phyloP scores from a whole-genome alignment of 53 echinoderm and acorn worm species.

The Henricia sp. region DNA sequence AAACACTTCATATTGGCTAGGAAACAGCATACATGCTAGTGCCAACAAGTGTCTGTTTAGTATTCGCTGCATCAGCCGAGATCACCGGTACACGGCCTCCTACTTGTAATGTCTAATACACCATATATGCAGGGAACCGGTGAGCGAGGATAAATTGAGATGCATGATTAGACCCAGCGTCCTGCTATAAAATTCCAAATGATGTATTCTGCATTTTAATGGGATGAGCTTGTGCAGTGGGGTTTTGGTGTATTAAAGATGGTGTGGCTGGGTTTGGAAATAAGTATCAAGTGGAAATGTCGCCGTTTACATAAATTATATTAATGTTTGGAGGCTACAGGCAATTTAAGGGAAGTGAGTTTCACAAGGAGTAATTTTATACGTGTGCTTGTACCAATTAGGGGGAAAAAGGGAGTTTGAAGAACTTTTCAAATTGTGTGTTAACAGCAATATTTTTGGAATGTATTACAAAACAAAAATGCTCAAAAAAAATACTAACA shows the following conservation, averaged over 20 bases:
- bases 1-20: neutral
- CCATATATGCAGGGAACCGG: too few relatives aligned
- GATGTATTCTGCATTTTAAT: constrained; percentile 29
- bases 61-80: neutral
- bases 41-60: constrained; percentile 17
- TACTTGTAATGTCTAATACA: too few relatives aligned
- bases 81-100: neutral
- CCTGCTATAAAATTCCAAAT: constrained; percentile 5
- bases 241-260: neutral
- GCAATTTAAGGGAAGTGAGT: too few relatives aligned
- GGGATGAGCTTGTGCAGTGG: neutral
- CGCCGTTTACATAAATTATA: constrained; percentile 10
- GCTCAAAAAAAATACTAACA: too few relatives aligned
- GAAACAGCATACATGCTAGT: neutral
- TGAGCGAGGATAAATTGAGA: constrained; percentile 24
- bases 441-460: too few relatives aligned
- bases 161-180: constrained; percentile 5
- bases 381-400: too few relatives aligned
- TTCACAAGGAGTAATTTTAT: too few relatives aligned
- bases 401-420: too few relatives aligned
- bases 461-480: too few relatives aligned
- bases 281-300: constrained; percentile 15
- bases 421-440: too few relatives aligned
- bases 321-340: neutral
- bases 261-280: neutral